Conservation (phyloP, 2,888 invertebrate genomes). For the Drosophila cracens region DNA sequence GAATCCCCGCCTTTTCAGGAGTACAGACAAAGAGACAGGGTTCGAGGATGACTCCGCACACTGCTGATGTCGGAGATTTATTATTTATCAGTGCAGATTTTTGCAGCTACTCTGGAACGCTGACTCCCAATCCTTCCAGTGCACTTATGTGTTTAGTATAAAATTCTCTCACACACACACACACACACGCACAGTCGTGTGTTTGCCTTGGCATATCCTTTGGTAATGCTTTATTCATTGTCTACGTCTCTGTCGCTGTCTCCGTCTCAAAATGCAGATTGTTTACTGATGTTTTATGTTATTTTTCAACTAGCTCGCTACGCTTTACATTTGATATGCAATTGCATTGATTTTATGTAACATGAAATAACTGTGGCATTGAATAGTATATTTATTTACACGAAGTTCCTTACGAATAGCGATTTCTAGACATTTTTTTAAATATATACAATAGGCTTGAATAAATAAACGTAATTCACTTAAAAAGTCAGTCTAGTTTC, state of each 20-base stretch:
- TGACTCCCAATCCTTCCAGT: constrained; percentile 17
- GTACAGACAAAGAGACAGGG: constrained; percentile 2
- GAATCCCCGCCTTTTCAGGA: constrained; percentile 19
- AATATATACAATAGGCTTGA: background rate
- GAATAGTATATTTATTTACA: constrained; percentile 1
- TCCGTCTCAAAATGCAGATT: constrained; percentile 67
- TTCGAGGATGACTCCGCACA: constrained; percentile 30
- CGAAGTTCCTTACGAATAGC: too few relatives aligned
- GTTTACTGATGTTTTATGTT: constrained; percentile 65
- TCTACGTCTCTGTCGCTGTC: constrained; percentile 41
- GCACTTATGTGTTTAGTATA: constrained; percentile 64
- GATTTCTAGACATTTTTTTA: background rate
- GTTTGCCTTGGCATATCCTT: constrained; percentile 36
- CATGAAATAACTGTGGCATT: constrained; percentile 3
- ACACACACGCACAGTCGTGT: constrained; percentile 5
- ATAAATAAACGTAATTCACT: too few relatives aligned
- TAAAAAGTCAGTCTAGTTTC: background rate
- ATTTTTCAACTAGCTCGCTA: constrained; percentile 58
- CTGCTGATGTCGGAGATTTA: constrained; percentile 68
- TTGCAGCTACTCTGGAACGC: constrained; percentile 44
- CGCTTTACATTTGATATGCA: constrained; percentile 52
- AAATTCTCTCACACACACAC: constrained; percentile 38
- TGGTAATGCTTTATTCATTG: constrained; percentile 68
- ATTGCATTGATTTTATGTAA: constrained; percentile 56
- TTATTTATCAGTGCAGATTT: constrained; percentile 77